A percentile compares a stretch with the other conserved stretches of the same genome.
phyloP scores from a whole-genome alignment of 2,888 invertebrate species.

The Heteromyza rotundicornis region DNA sequence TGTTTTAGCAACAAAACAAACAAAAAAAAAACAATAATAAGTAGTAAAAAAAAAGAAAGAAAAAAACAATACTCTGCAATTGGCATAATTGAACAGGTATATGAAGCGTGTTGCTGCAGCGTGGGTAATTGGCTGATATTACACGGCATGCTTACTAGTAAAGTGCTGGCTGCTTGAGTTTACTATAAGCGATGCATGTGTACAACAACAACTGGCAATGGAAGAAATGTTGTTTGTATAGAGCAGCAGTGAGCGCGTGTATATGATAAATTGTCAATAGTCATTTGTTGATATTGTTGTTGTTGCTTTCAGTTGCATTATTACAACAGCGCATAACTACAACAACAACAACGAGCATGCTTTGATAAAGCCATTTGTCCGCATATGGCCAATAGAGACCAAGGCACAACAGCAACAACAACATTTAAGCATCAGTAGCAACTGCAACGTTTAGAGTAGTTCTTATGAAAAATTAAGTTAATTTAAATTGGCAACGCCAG shows the following conservation, averaged over 20 bases:
- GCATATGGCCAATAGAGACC: constrained; percentile 25
- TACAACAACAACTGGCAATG: background rate
- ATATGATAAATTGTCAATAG: background rate
- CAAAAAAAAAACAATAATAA: background rate
- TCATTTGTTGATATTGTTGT: background rate
- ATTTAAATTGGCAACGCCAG: constrained; percentile 18
- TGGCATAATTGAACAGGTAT: constrained; percentile 48
- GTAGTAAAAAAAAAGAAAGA: constrained; percentile 13
- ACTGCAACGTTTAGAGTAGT: background rate
- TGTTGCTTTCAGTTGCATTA: constrained; percentile 24
- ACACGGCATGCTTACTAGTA: no score
- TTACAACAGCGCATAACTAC: constrained; percentile 31
- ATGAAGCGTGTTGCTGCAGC: background rate
- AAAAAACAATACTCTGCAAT: constrained; percentile 45
- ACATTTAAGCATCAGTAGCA: constrained; percentile 9
- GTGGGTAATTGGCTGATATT: background rate
- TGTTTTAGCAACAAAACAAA: constrained; percentile 6
- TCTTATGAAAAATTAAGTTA: background rate
- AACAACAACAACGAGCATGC: constrained; percentile 39
- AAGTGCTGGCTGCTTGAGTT: no score
- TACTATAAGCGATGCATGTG: no score
- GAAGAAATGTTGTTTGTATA: no score
- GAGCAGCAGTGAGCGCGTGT: constrained; percentile 5
- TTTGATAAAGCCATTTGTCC: background rate
- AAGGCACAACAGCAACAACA: constrained; percentile 14